These are phyloP conservation scores for Pachypeltis micranthus DNA, from an alignment of 1,140 invertebrate species.

Conservation along the genomic window DNA sequence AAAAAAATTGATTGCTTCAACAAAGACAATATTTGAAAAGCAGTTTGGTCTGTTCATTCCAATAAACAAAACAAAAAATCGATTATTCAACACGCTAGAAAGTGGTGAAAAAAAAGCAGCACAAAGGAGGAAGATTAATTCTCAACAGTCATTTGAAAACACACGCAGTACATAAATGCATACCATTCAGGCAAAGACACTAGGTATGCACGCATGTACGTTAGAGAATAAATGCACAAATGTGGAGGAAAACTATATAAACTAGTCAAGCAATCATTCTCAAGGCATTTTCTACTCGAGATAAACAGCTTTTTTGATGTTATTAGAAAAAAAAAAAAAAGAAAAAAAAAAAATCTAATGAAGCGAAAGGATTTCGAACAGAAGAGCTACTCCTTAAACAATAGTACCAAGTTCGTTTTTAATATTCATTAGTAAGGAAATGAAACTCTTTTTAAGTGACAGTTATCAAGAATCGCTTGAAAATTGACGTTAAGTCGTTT, in stretches of 20 bases:
- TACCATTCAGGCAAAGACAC: constrained; percentile 2
- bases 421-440: too few species aligned
- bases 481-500: too few species aligned
- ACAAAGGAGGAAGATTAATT: constrained; percentile 10
- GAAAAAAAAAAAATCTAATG: constrained; percentile 4
- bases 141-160: constrained; percentile 7
- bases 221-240: constrained; percentile 15
- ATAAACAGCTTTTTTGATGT: constrained; percentile 6
- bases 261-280: constrained; percentile 21
- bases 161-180: constrained; percentile 7
- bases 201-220: constrained; percentile 8
- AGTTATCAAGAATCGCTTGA: too few species aligned
- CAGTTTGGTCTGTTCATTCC: constrained; percentile 5
- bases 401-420: too few species aligned
- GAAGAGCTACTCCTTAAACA: too few species aligned
- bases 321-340: too few species aligned
- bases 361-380: constrained; percentile 1
- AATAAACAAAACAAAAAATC: constrained; percentile 8
- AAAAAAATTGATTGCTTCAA: constrained; percentile 11
- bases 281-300: constrained; percentile 19
- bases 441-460: too few species aligned
- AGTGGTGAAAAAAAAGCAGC: constrained; percentile 13
- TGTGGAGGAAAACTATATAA: constrained; percentile 14
- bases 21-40: constrained; percentile 20
- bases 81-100: not conserved